These are phyloP conservation scores for Drosophila ficusphila DNA, from an alignment of 1,140 invertebrate species.

Conservation along the genomic window DNA sequence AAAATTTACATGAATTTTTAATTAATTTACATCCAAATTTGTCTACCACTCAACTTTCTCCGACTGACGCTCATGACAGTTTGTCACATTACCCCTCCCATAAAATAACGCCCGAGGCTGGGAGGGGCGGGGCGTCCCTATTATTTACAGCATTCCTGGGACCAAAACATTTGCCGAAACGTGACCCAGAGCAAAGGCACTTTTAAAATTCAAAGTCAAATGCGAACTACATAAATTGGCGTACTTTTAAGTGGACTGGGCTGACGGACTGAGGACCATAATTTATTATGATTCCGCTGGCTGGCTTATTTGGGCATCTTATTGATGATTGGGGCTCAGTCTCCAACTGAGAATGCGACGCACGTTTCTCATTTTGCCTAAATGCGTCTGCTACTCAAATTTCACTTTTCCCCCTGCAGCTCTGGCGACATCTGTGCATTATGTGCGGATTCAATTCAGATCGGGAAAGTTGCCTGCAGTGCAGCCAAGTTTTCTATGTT, in stretches of 20 bases:
- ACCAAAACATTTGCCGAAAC: constrained; percentile 55
- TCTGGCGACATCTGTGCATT: constrained; percentile 44
- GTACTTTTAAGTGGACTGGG: constrained; percentile 21
- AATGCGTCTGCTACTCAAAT: constrained; percentile 61
- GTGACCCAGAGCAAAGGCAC: constrained; percentile 50
- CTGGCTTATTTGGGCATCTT: constrained; percentile 74
- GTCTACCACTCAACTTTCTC: constrained; percentile 40
- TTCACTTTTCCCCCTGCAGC: constrained; percentile 33
- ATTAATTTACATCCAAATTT: constrained; percentile 45
- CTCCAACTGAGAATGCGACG: constrained; percentile 60
- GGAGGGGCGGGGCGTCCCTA: background rate
- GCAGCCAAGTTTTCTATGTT: constrained; percentile 26
- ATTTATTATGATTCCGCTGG: constrained; percentile 44
- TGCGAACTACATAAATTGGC: constrained; percentile 77
- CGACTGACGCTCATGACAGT: constrained; percentile 22
- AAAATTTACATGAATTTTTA: constrained; percentile 47
- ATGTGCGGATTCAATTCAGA: constrained; percentile 49
- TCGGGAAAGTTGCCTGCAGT: constrained; percentile 41
- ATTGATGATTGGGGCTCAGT: constrained; percentile 60
- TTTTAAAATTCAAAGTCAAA: constrained; percentile 66
- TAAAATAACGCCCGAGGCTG: background rate
- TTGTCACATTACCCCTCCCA: constrained; percentile 17
- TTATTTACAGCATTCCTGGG: constrained; percentile 38
- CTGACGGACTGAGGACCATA: constrained; percentile 12
- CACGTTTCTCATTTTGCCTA: constrained; percentile 77